Base-by-base conservation (phyloP, 2,113 vertebrate species). In the Indri indri region DNA sequence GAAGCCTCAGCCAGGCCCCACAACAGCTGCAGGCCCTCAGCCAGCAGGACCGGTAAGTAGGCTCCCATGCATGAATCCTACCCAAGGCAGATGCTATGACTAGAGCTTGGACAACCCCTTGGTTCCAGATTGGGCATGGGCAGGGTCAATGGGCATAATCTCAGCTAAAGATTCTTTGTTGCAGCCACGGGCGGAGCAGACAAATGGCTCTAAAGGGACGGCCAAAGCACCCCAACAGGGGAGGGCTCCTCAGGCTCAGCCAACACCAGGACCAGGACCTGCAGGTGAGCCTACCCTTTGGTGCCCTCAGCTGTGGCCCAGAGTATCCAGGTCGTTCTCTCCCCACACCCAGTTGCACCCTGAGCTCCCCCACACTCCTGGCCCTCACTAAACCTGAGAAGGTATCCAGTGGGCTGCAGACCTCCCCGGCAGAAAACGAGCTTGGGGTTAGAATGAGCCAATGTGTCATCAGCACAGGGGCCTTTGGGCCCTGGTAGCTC, bases 141-240 rank as follows among this genome's bases (percentile, higher is more conserved):
- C n/a, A 70, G 52, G 11, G 23, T 17, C 0, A 1, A 25, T 1
- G 47, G 71, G 32, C 18, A 4, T 42, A 63, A 20, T 71, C 50
- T 96, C 27, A 95, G 9, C 84, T 20, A 0, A n/a, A 25, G 84
- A 20, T 57, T 95, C 37, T 98, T 68, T 97, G 10, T 97, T 97
- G 77, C 98, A 99, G 99, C 96, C 98, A 9, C 99, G 99, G 98
- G 97, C 97, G 0, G 99, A 99, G 93, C 99, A 99, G 71, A 97
- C 97, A 6, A 98, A 99, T 27, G 50, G 98, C 2, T 91, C 99
- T 95, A 99, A 99, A 98, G 98, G 98, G 76, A 97, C 98, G 95
- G 97, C 98, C 17, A 99, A 99, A 98, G 98, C 99, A 81, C 97
- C 98, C 94, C 99, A 99, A 92, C 98, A 99, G 8, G 99, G 98